phyloP scores from a whole-genome alignment of 2,113 vertebrate species.

The Pelusios castaneus region DNA sequence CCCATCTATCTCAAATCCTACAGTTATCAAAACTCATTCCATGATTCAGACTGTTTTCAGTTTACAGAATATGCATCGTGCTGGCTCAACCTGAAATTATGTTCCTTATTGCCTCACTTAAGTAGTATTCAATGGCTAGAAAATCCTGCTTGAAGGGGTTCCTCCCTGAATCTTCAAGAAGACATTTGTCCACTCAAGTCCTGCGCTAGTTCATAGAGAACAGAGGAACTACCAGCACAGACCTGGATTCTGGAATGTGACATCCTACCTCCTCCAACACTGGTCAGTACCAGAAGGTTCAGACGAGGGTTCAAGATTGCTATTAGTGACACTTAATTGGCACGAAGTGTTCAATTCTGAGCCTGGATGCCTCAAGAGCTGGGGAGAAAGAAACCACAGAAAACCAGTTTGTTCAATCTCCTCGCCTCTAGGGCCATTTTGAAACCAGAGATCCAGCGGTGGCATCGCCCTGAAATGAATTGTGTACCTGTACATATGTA shows the following conservation, averaged over 20 bases:
- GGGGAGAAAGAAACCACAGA: neutral
- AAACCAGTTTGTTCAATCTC: neutral
- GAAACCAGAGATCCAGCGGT: neutral
- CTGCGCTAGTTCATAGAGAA: neutral
- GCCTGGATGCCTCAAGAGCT: neutral
- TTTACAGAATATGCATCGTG: accelerated
- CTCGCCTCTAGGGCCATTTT: neutral
- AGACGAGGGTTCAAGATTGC: neutral
- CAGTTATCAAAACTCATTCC: neutral
- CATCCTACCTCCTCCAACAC: neutral
- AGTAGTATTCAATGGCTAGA: neutral
- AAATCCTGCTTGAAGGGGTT: neutral
- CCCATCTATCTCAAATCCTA: neutral
- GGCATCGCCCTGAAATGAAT: neutral
- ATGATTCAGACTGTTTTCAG: neutral
- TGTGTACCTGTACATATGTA: neutral
- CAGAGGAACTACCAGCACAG: neutral
- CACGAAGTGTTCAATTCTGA: neutral
- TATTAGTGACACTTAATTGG: neutral
- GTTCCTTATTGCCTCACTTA: neutral
- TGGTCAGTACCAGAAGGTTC: neutral
- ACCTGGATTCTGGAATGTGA: neutral
- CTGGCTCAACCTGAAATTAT: neutral
- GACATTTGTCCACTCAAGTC: neutral
- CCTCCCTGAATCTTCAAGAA: neutral